phyloP scores from a whole-genome alignment of 1,140 invertebrate species.

The Wasmannia auropunctata region DNA sequence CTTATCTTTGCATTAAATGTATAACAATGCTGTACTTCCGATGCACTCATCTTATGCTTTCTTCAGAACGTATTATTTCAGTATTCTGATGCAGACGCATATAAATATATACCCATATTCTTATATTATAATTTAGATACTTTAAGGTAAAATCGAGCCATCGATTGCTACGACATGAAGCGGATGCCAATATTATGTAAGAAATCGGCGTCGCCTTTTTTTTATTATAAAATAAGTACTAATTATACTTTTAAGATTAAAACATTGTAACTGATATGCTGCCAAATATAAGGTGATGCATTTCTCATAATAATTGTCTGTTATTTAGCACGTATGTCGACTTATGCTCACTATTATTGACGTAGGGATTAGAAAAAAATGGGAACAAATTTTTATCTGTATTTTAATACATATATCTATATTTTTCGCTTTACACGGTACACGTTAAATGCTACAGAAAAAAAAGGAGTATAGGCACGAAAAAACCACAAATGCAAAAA shows the following conservation, averaged over 20 bases:
- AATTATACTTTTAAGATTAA: conserved; percentile 68
- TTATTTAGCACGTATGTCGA: conserved; percentile 14
- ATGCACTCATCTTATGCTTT: conserved; percentile 9
- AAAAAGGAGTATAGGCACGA: conserved; percentile 68
- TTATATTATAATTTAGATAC: conserved; percentile 36
- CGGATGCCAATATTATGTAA: conserved; percentile 43
- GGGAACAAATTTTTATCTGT: conserved; percentile 15
- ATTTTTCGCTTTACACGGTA: conserved; percentile 74
- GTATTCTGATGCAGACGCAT: conserved; percentile 32
- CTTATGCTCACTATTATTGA: neutral
- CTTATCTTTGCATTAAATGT: conserved; percentile 29
- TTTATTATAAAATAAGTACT: conserved; percentile 64
- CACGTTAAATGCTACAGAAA: conserved; percentile 78
- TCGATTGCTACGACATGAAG: conserved; percentile 14
- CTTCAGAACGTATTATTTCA: conserved; percentile 33
- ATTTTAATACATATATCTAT: conserved; percentile 67
- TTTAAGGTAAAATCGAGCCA: conserved; percentile 44
- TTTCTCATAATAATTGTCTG: conserved; percentile 57
- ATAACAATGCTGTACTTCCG: conserved; percentile 30
- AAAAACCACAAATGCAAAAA: conserved; percentile 77
- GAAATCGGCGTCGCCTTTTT: conserved; percentile 60
- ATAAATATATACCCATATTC: conserved; percentile 20
- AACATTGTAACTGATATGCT: conserved; percentile 72
- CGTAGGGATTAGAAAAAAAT: conserved; percentile 9
- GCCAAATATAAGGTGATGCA: conserved; percentile 77